Conservation (phyloP, 2,113 vertebrate genomes). For the Jaculus jaculus region DNA sequence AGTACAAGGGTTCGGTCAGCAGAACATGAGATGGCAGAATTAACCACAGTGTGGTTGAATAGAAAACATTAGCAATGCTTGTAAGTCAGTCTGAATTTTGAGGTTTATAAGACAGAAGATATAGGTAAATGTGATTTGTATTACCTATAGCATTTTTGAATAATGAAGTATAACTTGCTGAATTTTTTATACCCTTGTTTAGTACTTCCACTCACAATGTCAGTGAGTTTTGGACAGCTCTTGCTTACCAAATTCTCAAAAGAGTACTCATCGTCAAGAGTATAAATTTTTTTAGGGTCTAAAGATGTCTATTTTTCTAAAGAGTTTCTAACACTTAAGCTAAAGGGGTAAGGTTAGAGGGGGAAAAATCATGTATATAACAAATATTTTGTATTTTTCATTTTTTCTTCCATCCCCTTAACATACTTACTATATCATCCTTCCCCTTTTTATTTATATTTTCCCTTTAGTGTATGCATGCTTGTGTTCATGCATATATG, state of each 20-base stretch:
- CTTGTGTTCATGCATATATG: neutral
- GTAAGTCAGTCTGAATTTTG: constrained; percentile 24
- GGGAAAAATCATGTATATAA: neutral
- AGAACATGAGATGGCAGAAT: constrained; percentile 44
- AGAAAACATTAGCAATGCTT: constrained; percentile 64
- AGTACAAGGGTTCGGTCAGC: neutral
- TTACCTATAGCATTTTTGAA: constrained; percentile 41
- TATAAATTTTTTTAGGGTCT: neutral
- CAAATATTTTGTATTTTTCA: neutral
- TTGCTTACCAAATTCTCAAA: neutral
- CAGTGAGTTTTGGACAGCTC: neutral
- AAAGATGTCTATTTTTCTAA: neutral
- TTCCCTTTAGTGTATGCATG: neutral
- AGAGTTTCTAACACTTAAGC: neutral
- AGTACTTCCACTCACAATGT: neutral
- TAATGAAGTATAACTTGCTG: neutral
- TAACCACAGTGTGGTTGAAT: constrained; percentile 12
- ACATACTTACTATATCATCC: neutral
- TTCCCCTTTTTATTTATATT: neutral
- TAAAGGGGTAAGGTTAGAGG: neutral
- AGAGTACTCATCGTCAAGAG: neutral
- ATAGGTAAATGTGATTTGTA: constrained; percentile 48
- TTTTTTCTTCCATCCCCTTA: neutral
- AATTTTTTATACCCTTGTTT: neutral
- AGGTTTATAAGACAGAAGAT: constrained; percentile 17